Conservation (phyloP, 2,113 vertebrate species). For the Crotalus helleri region DNA sequence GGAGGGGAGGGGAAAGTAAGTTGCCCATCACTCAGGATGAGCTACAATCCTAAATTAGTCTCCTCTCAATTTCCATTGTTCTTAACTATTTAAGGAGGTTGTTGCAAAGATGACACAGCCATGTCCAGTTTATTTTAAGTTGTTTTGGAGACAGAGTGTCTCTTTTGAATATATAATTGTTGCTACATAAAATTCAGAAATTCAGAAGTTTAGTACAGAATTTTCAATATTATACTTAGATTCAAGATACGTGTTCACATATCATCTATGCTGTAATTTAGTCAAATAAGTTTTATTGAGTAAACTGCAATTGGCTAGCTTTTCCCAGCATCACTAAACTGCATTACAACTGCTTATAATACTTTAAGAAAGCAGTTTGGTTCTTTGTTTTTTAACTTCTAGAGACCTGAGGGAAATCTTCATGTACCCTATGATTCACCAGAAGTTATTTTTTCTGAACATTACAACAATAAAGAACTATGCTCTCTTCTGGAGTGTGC, state of each 20-base stretch:
- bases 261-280: background rate
- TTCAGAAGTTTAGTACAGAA: background rate
- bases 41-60: background rate
- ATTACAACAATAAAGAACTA: background rate
- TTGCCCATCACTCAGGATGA: background rate
- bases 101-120: background rate
- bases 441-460: background rate
- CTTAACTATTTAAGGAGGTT: background rate
- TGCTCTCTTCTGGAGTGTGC: background rate
- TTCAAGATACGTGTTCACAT: background rate
- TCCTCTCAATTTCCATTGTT: background rate
- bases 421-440: background rate
- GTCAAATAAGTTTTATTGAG: background rate
- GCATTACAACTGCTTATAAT: background rate
- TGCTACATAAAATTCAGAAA: background rate
- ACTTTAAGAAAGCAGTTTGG: background rate
- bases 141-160: background rate
- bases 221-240: background rate
- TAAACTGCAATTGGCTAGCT: background rate
- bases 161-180: background rate
- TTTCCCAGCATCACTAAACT: background rate
- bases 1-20: background rate
- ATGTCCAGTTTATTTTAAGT: background rate
- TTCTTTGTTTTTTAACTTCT: background rate
- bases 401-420: background rate